Evolutionary conservation across 2,113 vertebrate species (phyloP), one percentile per base, ranked within the genome.

Genomic region (Athene noctua): DNA sequence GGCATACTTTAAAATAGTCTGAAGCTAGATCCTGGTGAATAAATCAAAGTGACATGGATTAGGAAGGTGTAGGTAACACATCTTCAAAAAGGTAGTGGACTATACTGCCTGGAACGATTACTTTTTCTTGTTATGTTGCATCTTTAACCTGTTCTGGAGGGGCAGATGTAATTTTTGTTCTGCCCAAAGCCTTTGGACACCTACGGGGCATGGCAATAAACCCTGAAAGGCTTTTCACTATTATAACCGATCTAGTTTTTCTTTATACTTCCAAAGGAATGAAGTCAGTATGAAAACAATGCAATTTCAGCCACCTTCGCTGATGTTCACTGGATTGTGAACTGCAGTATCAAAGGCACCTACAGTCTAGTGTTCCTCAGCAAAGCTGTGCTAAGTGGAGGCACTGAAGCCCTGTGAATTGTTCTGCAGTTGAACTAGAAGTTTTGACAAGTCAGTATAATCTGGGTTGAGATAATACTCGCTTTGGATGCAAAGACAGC

Each of bases 181-280:
- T 44, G 5, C 2, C 15, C 36, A 91, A 78, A 94, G 36, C 9
- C 29, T 83, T 46, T 47, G 27, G 46, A 49, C 32, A 44, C 3
- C 2, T n/a, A n/a, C 6, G 54, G 51, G 16, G 55, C 23, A 34
- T 1, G 5, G 23, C 21, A 71, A 72, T 65, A 90, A 92, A 47
- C 6, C 5, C 63, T 62, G 12, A 57, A 81, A 84, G 3, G 9
- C 30, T 89, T 77, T 57, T 30, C 18, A 22, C 13, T 54, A 8
- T 21, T 40, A 59, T 8, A 83, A 46, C 2, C 0, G 0, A 71
- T 20, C 2, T 25, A 52, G 20, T 34, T 66, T 68, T 58, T 11
- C 4, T 4, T 0, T 81, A n/a, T 38, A 7, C 66, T 84, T 58
- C 20, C 16, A 54, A 74, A 78, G 30, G 10, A 89, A 77, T 10